These are phyloP conservation scores for Iguana delicatissima DNA, from an alignment of 2,797 vertebrate species.

Conservation along the genomic window DNA sequence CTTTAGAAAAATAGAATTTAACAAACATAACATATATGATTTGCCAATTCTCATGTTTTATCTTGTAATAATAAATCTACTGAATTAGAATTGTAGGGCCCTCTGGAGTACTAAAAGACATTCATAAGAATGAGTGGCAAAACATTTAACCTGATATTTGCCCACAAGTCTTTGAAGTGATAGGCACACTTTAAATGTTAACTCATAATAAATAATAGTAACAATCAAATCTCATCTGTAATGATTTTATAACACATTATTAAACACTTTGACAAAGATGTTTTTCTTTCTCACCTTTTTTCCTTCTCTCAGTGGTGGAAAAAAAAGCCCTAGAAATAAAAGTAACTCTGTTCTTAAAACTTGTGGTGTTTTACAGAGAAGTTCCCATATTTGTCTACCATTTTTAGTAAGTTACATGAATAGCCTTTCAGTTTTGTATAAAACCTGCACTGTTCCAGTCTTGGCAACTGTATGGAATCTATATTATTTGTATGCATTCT, in stretches of 20 bases:
- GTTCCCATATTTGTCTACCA: constrained; percentile 70
- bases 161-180: constrained; percentile 71
- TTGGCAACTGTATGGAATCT: constrained; percentile 85
- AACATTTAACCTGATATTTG: constrained; percentile 71
- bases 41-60: constrained; percentile 53
- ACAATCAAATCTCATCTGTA: constrained; percentile 63
- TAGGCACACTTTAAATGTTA: constrained; percentile 66
- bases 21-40: constrained; percentile 65
- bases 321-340: constrained; percentile 63
- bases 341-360: constrained; percentile 67
- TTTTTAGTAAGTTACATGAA: constrained; percentile 73
- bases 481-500: constrained; percentile 84
- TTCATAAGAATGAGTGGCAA: constrained; percentile 64
- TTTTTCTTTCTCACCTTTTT: constrained; percentile 46
- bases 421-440: constrained; percentile 80
- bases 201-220: constrained; percentile 64
- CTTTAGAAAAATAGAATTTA: constrained; percentile 71
- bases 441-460: constrained; percentile 80
- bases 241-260: constrained; percentile 62
- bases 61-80: constrained; percentile 71
- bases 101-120: constrained; percentile 76
- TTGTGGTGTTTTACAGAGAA: constrained; percentile 65
- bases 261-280: constrained; percentile 56
- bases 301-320: constrained; percentile 61
- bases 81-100: constrained; percentile 69